Conservation (phyloP, 2,797 vertebrate genomes). For the Anas bahamensis region DNA sequence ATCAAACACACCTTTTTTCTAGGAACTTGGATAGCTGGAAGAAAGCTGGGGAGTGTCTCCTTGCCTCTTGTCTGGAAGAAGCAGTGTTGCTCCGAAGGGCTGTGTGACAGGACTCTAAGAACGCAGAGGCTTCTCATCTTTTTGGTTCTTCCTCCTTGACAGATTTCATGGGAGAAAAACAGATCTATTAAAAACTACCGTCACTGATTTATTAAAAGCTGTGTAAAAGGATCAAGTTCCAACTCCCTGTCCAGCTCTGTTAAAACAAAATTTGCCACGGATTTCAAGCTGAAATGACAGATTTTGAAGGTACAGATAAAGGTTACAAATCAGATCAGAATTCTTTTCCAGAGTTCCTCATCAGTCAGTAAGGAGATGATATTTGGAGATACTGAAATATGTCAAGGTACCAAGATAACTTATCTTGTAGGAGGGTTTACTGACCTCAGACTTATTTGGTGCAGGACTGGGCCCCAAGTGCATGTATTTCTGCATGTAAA, state of each 20-base stretch:
- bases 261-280: not conserved
- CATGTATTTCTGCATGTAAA: not conserved
- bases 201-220: not conserved
- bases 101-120: not conserved
- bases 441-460: not conserved
- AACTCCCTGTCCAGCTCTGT: not conserved
- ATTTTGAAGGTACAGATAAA: not conserved
- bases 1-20: not conserved
- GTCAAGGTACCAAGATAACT: not conserved
- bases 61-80: not conserved
- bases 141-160: not conserved
- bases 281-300: not conserved
- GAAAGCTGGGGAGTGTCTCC: not conserved
- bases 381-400: not conserved
- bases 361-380: not conserved
- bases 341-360: not conserved
- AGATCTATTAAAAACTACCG: not conserved
- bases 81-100: not conserved
- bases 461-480: not conserved
- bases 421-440: not conserved
- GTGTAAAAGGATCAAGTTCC: not conserved
- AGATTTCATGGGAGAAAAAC: not conserved
- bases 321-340: not conserved
- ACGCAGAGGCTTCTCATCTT: not conserved
- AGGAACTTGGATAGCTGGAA: not conserved